These are phyloP conservation scores for Papilio helenus DNA, from an alignment of 1,140 invertebrate genomes.

Conservation along the genomic window DNA sequence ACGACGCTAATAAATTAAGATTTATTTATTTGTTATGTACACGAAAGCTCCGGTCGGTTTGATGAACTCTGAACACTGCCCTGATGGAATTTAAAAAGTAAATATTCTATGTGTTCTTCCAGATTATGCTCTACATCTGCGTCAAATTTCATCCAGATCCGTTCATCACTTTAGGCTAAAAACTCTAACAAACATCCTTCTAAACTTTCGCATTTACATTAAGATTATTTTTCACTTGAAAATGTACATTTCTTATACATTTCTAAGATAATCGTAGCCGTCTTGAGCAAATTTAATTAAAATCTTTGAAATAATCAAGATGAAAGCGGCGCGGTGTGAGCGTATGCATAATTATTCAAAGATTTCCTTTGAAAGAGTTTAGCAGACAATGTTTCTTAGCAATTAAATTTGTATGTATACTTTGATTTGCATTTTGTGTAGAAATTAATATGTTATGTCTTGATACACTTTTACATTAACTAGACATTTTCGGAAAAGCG, in stretches of 20 bases:
- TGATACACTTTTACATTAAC: not conserved
- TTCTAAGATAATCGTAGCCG: not conserved
- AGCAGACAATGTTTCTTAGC: not conserved
- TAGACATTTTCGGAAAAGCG: too few relatives aligned
- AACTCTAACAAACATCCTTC: too few relatives aligned
- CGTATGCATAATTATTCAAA: constrained; percentile 12
- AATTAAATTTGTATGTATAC: not conserved
- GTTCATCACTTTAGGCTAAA: too few relatives aligned
- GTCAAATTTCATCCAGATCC: too few relatives aligned
- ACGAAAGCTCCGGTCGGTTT: constrained; percentile 66
- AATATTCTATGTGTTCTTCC: too few relatives aligned
- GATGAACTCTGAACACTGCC: constrained; percentile 73
- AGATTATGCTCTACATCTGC: too few relatives aligned
- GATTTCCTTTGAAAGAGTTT: not conserved
- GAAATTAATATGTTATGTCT: not conserved
- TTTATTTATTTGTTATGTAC: constrained; percentile 79
- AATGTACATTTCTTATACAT: not conserved
- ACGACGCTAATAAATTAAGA: constrained; percentile 58
- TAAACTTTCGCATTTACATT: too few relatives aligned
- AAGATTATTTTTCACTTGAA: too few relatives aligned
- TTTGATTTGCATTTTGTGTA: not conserved
- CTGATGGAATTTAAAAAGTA: too few relatives aligned
- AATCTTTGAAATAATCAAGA: constrained; percentile 8
- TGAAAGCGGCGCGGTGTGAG: not conserved
- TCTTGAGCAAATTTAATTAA: not conserved